Base-by-base conservation (phyloP, 2,797 vertebrate genomes). In the Morelia viridis region DNA sequence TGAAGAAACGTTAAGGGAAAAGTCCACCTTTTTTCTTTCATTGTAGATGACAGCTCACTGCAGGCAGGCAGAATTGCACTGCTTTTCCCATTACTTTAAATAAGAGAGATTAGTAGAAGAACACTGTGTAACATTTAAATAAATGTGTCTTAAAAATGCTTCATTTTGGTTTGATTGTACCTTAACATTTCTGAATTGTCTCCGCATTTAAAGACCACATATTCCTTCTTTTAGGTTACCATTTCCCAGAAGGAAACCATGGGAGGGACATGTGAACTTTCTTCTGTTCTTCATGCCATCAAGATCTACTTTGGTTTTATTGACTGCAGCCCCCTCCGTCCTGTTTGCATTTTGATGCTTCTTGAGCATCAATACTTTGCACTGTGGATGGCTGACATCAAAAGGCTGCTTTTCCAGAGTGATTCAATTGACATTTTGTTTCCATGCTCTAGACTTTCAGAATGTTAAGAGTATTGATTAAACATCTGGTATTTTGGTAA, bases 401-500 rank as follows among this genome's bases (percentile, higher is more conserved):
- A 96, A 96, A 96, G 93, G 95, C 84, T 0, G 8, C 92, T 95
- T 96, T 96, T 93, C 91, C 91, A 93, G 91, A 93, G 91, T 35
- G 90, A 93, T 80, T 96, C 92, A 94, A 94, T 92, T 96, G 94
- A 95, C 92, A 92, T 95, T 97, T 95, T 93, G 93, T 95, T 95
- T 94, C 94, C 91, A 92, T 87, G 92, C 93, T 96, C 95, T 96
- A 96, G 94, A 96, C 91, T 96, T 96, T 94, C 95, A 96, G 96
- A 96, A 96, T 96, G 96, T 95, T 95, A 94, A 95, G 94, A 95
- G 94, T 96, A 96, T 96, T 97, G 96, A 97, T 95, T 95, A 96
- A 96, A 97, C 96, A 97, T 95, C 96, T 97, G 96, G 94, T 96
- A 94, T 96, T 97, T 96, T 96, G 95, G 94, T 96, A 96, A 91